Percentiles rank a stretch among this genome's conserved stretches.
phyloP scores from a whole-genome alignment of 2,888 invertebrate species.

The Epistrophe grossulariae region DNA sequence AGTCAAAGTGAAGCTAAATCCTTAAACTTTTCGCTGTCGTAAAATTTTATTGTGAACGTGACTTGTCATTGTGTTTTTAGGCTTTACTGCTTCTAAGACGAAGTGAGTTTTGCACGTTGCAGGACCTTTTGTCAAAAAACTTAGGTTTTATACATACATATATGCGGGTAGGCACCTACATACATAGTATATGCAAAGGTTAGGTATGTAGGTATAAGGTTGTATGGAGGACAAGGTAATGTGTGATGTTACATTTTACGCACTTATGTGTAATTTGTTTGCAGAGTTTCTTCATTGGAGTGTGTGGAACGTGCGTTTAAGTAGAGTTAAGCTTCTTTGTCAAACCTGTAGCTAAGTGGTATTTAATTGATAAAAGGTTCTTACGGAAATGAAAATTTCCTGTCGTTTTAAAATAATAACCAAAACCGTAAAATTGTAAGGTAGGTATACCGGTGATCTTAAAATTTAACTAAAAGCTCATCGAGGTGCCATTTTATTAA shows the following conservation, averaged over 20 bases:
- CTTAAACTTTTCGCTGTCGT: slow-evolving; percentile 75
- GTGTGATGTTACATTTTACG: slow-evolving; percentile 54
- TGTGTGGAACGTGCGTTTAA: slow-evolving; percentile 45
- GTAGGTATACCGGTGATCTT: background rate
- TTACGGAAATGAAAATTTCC: slow-evolving; percentile 20
- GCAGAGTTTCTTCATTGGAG: slow-evolving; percentile 35
- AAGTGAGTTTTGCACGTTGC: slow-evolving; percentile 68
- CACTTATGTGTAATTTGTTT: slow-evolving; percentile 64
- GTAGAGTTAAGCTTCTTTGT: slow-evolving; percentile 22
- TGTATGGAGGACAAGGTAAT: slow-evolving; percentile 25
- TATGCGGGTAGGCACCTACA: background rate
- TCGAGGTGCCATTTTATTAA: background rate
- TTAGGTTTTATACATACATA: slow-evolving; percentile 16
- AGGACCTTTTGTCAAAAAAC: slow-evolving; percentile 53
- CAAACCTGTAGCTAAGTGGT: slow-evolving; percentile 28
- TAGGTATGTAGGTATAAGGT: background rate
- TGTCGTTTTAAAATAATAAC: background rate
- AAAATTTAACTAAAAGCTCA: slow-evolving; percentile 12
- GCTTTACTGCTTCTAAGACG: slow-evolving; percentile 62
- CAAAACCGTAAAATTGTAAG: background rate
- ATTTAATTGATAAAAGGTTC: slow-evolving; percentile 63
- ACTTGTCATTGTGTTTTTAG: slow-evolving; percentile 74
- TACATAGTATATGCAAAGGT: too few relatives aligned
- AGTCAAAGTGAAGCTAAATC: slow-evolving; percentile 51
- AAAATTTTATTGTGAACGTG: slow-evolving; percentile 75